Percentiles rank a stretch among this genome's conserved stretches.
These are phyloP conservation scores for Leguminivora glycinivorella DNA, from an alignment of 1,140 invertebrate species.

Conservation along the genomic window DNA sequence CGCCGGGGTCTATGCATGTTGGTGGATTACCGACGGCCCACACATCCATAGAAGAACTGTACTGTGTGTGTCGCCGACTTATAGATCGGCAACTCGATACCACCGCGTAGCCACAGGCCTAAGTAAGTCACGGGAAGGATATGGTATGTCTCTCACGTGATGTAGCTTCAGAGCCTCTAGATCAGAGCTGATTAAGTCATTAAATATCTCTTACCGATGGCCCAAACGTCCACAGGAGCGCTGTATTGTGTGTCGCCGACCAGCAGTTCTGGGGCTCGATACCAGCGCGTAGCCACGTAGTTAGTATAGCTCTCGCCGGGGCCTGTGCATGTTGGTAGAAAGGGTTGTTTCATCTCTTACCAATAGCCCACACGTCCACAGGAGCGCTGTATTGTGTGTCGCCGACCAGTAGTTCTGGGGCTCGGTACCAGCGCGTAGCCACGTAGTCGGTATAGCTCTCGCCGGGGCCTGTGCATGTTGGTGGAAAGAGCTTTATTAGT, in stretches of 20 bases:
- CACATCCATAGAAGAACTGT: too few species aligned
- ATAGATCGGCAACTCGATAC: too few species aligned
- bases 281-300: constrained; percentile 99
- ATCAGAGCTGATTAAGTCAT: constrained; percentile 43
- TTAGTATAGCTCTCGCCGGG: constrained; percentile 99
- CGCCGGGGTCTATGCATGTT: too few species aligned
- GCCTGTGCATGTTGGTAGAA: constrained; percentile 73
- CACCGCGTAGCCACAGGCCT: too few species aligned
- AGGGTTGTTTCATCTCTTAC: constrained; percentile 56
- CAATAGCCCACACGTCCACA: constrained; percentile 98
- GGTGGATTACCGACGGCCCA: too few species aligned
- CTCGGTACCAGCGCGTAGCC: constrained; percentile 98
- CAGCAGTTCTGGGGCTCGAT: constrained; percentile 96
- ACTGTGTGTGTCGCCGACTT: too few species aligned
- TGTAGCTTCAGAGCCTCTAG: constrained; percentile 94
- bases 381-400: constrained; percentile 98
- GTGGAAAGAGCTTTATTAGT: constrained; percentile 40
- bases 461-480: constrained; percentile 84
- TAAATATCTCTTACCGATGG: constrained; percentile 83
- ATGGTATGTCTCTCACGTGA: too few species aligned
- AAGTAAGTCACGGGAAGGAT: too few species aligned
- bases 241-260: constrained; percentile 99
- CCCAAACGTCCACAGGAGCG: constrained; percentile 98
- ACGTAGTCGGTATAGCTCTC: constrained; percentile 99
- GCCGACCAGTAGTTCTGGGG: constrained; percentile 98